Evolutionary conservation across 2,797 vertebrate genomes (phyloP), one percentile per base, ranked within the genome.

Genomic region (Myotis myotis): DNA sequence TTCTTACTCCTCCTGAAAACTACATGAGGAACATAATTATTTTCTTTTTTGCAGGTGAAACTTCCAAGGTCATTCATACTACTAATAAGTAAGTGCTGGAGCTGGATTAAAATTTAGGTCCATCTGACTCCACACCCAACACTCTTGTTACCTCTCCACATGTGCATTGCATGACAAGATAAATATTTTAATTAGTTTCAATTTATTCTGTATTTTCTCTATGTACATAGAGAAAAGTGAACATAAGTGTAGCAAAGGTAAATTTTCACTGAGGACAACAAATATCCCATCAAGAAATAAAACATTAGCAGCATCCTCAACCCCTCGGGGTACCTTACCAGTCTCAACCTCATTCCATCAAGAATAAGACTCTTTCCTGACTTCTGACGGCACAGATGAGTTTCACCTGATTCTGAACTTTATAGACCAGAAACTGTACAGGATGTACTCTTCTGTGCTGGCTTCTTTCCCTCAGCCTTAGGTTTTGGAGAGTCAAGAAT

Each of bases 141-240:
- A 66, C 49, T 94, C 72, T 85, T 49, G 80, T 92, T 41, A 90
- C 55, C 87, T 97, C 38, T 92, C 82, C 71, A 83, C 47, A 79
- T 80, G 62, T 62, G n/a, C 41, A 53, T 90, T 62, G 28, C 47
- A 53, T 90, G 88, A 96, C 78, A 94, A 83, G 79, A 88, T 97
- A 94, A 93, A 91, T 96, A 88, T 81, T 88, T 92, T 88, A 96
- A 96, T 97, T 83, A 89, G n/a, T 74, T 92, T 94, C 44, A 93
- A 8, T 87, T 91, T 91, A 76, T 93, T 93, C 30, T 1, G 80
- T 94, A 53, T 87, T 78, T 4, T 53, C 5, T 87, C 72, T 36
- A n/a, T n/a, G 8, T n/a, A 30, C 4, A 64, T 36, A 60, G n/a
- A 70, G 36, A 62, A 70, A 91, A 62, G 8, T 53, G 51, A 87